Evolutionary conservation across 2,888 invertebrate genomes (phyloP).

Genomic region (Sycophila texana): DNA sequence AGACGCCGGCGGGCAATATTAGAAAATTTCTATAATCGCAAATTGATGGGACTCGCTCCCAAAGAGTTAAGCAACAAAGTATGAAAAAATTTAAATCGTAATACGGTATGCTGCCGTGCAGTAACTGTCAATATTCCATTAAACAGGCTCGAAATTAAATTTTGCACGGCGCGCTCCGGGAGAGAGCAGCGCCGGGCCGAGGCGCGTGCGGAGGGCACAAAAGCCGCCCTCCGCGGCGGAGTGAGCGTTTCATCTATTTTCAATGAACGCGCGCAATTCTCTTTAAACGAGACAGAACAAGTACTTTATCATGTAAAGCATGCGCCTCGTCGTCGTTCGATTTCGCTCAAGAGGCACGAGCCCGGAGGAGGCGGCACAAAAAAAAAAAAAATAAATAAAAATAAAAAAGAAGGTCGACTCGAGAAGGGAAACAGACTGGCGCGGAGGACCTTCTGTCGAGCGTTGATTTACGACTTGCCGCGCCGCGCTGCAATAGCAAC

Average conservation of each 20-base stretch:
- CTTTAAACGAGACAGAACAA: slow-evolving; percentile 54
- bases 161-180: no score
- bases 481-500: slow-evolving; percentile 11
- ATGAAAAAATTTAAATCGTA: no score
- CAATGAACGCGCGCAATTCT: slow-evolving; percentile 43
- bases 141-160: no score
- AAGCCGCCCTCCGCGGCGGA: not conserved
- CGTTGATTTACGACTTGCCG: slow-evolving; percentile 49
- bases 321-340: slow-evolving; percentile 26
- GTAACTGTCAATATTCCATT: no score
- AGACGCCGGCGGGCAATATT: no score
- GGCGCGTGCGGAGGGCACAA: no score
- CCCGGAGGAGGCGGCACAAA: not conserved
- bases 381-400: slow-evolving; percentile 1
- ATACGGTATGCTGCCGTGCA: no score
- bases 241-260: slow-evolving; percentile 54
- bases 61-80: no score
- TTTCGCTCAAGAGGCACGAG: slow-evolving; percentile 15
- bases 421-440: slow-evolving; percentile 24
- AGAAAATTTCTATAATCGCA: no score
- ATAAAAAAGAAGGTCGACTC: not conserved
- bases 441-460: slow-evolving; percentile 43
- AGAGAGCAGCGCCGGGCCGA: no score
- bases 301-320: slow-evolving; percentile 54
- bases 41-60: no score